Evolutionary conservation across 1,140 invertebrate genomes (phyloP).

Genomic region (Drosophila bipectinata): DNA sequence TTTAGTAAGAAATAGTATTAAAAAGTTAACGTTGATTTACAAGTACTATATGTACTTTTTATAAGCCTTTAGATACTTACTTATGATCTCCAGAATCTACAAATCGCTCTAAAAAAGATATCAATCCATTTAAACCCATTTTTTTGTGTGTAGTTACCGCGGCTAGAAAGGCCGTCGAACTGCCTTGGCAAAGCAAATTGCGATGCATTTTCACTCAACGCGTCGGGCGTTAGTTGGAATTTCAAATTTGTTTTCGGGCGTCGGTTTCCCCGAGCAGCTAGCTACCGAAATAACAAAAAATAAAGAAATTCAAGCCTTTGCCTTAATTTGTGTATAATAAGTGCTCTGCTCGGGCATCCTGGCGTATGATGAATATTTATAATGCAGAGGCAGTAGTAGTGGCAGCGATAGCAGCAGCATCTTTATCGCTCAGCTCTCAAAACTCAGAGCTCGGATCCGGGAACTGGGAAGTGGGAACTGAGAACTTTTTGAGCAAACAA

Average conservation of each 20-base stretch:
- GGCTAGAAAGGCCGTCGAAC: constrained; percentile 64
- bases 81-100: too few species aligned
- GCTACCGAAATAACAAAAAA: constrained; percentile 11
- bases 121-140: background rate
- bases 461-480: background rate
- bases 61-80: too few species aligned
- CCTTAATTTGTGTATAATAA: constrained; percentile 82
- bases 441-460: constrained; percentile 15
- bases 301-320: constrained; percentile 39
- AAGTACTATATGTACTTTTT: too few species aligned
- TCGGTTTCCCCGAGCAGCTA: constrained; percentile 3
- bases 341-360: constrained; percentile 59
- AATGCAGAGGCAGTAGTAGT: constrained; percentile 37
- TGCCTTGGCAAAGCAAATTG: constrained; percentile 58
- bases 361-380: constrained; percentile 79
- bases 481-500: constrained; percentile 76
- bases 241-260: constrained; percentile 70
- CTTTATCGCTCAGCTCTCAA: constrained; percentile 43
- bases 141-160: constrained; percentile 24
- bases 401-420: constrained; percentile 46
- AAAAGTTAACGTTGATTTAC: too few species aligned
- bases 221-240: constrained; percentile 65
- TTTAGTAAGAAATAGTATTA: too few species aligned
- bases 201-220: constrained; percentile 62
- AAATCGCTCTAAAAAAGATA: background rate